These are phyloP conservation scores for Hydrotaea diabolus DNA, from an alignment of 2,888 invertebrate genomes.

Conservation along the genomic window DNA sequence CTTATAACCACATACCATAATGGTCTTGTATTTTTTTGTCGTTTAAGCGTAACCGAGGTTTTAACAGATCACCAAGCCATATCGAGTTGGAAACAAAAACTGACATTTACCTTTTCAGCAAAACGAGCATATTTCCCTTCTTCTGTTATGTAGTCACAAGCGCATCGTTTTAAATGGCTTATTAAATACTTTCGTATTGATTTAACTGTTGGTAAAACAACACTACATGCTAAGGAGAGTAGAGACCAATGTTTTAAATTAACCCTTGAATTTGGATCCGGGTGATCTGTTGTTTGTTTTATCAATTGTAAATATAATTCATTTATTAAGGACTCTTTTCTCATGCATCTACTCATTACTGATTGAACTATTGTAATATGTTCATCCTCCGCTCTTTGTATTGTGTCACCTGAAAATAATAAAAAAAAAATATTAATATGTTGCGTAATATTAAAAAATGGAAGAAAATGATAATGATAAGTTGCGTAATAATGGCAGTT, in stretches of 20 bases:
- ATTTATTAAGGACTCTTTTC: conserved; percentile 92
- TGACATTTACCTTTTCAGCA: conserved; percentile 88
- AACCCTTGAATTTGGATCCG: conserved; percentile 92
- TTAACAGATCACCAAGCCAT: too few relatives aligned
- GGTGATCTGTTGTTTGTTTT: conserved; percentile 96
- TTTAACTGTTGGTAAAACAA: conserved; percentile 93
- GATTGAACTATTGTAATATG: conserved; percentile 93
- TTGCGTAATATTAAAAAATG: too few relatives aligned
- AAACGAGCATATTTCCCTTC: conserved; percentile 97
- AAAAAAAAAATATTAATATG: neutral
- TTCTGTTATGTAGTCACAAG: conserved; percentile 93
- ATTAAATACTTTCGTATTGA: conserved; percentile 92
- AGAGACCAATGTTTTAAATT: conserved; percentile 96
- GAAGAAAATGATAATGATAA: too few relatives aligned
- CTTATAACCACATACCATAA: too few relatives aligned
- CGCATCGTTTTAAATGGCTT: conserved; percentile 93
- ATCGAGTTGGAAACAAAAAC: too few relatives aligned
- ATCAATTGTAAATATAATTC: conserved; percentile 95
- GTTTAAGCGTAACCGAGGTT: too few relatives aligned
- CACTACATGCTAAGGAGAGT: conserved; percentile 89
- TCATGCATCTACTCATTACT: conserved; percentile 94
- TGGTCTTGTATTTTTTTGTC: too few relatives aligned
- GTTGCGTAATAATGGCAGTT: too few relatives aligned
- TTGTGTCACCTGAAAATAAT: conserved; percentile 82
- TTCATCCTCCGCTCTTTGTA: conserved; percentile 91